phyloP scores from a whole-genome alignment of 2,888 invertebrate species.

The Mythimna albipuncta region DNA sequence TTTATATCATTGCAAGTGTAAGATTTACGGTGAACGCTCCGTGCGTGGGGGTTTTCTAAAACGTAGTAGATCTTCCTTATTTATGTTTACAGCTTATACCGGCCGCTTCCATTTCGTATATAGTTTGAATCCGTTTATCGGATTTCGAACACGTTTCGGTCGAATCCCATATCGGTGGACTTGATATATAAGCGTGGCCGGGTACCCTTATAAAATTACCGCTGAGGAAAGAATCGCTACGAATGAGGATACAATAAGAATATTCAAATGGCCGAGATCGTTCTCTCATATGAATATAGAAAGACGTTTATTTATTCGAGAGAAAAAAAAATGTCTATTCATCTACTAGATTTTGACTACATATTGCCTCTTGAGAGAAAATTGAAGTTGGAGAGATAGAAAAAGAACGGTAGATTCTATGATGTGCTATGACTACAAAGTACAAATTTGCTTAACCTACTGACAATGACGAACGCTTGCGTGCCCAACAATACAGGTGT shows the following conservation, averaged over 20 bases:
- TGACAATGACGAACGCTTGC: constrained; percentile 53
- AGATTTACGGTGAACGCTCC: constrained; percentile 83
- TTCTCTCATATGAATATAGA: constrained; percentile 68
- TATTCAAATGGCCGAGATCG: constrained; percentile 71
- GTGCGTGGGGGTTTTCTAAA: constrained; percentile 89
- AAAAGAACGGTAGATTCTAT: constrained; percentile 27
- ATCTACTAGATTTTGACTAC: constrained; percentile 61
- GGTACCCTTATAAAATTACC: constrained; percentile 82
- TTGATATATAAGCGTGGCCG: constrained; percentile 83
- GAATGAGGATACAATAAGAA: constrained; percentile 75
- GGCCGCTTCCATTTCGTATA: constrained; percentile 84
- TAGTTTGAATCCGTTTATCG: constrained; percentile 89
- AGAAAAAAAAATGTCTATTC: constrained; percentile 62
- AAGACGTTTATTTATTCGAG: constrained; percentile 65
- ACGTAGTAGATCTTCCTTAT: constrained; percentile 88
- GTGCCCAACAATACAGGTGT: constrained; percentile 79
- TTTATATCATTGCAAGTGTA: constrained; percentile 84
- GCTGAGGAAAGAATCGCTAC: constrained; percentile 73
- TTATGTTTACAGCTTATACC: constrained; percentile 89
- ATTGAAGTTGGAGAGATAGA: constrained; percentile 54
- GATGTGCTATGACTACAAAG: constrained; percentile 42
- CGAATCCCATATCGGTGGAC: constrained; percentile 82
- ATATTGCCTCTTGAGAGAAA: constrained; percentile 44
- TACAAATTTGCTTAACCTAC: constrained; percentile 43
- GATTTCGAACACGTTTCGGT: constrained; percentile 88